Evolutionary conservation across 2,797 vertebrate species (phyloP).

Genomic region (Parotocinclus haroldoi): DNA sequence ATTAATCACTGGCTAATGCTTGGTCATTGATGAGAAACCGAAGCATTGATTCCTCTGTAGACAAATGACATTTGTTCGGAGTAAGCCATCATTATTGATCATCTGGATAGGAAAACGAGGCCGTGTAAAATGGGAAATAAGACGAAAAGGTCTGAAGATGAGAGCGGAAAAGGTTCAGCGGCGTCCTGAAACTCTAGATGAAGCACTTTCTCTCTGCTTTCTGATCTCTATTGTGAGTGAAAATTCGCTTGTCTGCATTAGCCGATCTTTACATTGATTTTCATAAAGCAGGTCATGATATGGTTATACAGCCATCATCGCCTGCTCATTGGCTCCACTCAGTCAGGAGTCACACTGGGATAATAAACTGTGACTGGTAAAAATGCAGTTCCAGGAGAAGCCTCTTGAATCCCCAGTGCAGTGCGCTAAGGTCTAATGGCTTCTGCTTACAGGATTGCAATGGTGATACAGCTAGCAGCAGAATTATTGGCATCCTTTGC

Average conservation of each 20-base stretch:
- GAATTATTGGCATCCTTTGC: too few species aligned
- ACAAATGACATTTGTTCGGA: constrained; percentile 51
- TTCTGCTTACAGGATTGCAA: neutral
- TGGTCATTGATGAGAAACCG: constrained; percentile 57
- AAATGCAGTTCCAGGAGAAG: constrained; percentile 2
- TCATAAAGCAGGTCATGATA: constrained; percentile 4
- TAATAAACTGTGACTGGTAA: neutral
- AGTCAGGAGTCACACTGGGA: constrained; percentile 17
- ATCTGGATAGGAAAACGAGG: neutral
- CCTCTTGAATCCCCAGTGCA: constrained; percentile 1
- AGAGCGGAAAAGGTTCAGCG: neutral
- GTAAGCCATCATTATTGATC: constrained; percentile 61
- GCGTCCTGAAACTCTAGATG: neutral
- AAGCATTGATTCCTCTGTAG: constrained; percentile 55
- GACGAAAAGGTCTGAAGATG: constrained; percentile 4
- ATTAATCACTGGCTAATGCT: constrained; percentile 53
- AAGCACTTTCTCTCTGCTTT: constrained; percentile 8
- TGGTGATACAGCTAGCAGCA: too few species aligned
- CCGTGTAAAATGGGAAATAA: constrained; percentile 32
- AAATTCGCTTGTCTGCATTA: neutral
- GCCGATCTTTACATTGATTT: constrained; percentile 11
- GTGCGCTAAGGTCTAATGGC: neutral
- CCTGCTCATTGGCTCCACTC: neutral
- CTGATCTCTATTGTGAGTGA: neutral
- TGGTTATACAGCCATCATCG: neutral